A percentile compares a stretch with the other conserved stretches of the same genome.
These are phyloP conservation scores for Camponotus fellah DNA, from an alignment of 2,888 invertebrate species.

Conservation along the genomic window DNA sequence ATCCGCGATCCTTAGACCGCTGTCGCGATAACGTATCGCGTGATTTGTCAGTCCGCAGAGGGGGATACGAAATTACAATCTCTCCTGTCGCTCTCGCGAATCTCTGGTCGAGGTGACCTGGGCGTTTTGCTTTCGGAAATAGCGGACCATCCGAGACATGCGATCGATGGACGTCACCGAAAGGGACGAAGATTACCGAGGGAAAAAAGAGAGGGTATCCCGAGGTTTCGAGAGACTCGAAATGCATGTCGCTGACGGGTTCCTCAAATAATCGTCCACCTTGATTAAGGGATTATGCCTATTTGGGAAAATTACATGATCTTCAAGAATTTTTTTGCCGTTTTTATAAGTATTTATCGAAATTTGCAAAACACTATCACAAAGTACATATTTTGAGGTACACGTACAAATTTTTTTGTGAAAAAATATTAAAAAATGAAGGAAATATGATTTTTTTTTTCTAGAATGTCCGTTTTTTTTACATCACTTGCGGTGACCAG, in stretches of 20 bases:
- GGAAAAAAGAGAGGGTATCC: not conserved
- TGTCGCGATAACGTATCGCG: conserved; percentile 63
- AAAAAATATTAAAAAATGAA: no score
- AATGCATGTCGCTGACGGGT: not conserved
- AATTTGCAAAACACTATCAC: no score
- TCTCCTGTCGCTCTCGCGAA: not conserved
- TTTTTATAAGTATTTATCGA: no score
- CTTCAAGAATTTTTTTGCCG: no score
- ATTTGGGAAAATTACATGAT: no score
- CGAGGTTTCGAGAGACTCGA: not conserved
- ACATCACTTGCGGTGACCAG: no score
- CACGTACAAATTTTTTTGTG: no score
- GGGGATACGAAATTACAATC: conserved; percentile 9
- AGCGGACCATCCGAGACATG: not conserved
- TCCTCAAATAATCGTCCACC: not conserved
- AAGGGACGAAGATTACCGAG: not conserved
- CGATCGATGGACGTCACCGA: conserved; percentile 9
- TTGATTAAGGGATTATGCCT: not conserved
- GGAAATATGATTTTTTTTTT: no score
- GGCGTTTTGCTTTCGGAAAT: conserved; percentile 20
- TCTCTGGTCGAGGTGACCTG: not conserved
- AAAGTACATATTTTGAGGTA: no score
- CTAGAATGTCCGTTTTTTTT: no score
- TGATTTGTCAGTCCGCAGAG: conserved; percentile 57
- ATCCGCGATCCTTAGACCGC: conserved; percentile 60